Evolutionary conservation across 2,113 vertebrate species (phyloP).

Genomic region (Chauna torquata): DNA sequence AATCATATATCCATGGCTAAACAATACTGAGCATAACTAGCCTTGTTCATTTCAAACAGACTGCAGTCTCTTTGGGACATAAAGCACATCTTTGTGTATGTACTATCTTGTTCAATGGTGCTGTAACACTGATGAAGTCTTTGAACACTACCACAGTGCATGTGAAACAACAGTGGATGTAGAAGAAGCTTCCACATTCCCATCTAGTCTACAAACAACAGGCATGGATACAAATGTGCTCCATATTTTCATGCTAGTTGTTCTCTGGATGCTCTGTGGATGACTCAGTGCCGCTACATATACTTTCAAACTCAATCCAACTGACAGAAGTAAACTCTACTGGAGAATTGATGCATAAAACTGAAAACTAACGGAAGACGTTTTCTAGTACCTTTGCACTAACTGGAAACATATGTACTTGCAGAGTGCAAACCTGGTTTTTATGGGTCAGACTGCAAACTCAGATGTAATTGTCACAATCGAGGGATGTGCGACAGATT

Average conservation of each 20-base stretch:
- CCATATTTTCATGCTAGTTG: neutral
- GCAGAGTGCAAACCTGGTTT: constrained; percentile 79
- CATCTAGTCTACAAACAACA: neutral
- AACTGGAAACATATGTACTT: constrained; percentile 27
- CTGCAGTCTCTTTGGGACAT: neutral
- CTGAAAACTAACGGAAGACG: neutral
- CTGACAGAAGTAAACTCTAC: neutral
- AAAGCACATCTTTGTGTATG: neutral
- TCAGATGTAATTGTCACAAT: constrained; percentile 79
- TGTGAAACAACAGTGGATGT: neutral
- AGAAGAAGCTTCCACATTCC: neutral
- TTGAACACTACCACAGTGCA: neutral
- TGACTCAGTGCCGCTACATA: neutral
- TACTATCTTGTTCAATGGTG: neutral
- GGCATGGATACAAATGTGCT: neutral
- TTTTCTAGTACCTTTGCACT: neutral
- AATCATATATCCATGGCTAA: neutral
- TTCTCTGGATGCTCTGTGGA: neutral
- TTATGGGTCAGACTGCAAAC: constrained; percentile 86
- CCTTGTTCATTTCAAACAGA: neutral
- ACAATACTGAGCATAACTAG: neutral
- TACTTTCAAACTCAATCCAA: neutral
- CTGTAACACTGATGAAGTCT: neutral
- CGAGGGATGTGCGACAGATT: constrained; percentile 81
- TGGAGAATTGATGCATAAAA: neutral